Evolutionary conservation across 2,888 invertebrate genomes (phyloP), one percentile per base, ranked within the genome.

Genomic region (Craniophora ligustri): DNA sequence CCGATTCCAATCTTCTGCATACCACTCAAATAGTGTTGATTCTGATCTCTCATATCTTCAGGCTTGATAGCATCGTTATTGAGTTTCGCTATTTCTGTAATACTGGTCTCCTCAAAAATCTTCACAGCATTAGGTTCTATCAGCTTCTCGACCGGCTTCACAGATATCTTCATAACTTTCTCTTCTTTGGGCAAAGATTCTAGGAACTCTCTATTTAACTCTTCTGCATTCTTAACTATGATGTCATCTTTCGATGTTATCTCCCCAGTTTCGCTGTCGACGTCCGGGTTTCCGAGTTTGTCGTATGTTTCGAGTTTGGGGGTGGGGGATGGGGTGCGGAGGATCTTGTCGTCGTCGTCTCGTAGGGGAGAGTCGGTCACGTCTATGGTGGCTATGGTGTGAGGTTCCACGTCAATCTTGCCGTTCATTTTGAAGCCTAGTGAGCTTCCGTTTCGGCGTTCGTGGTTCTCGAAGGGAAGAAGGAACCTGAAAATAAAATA

Each of bases 381-480:
- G 62, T 92, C 91, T 11, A 93, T 91, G 1, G 90, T 91, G 39
- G 85, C 88, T 13, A 88, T 84, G 2, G 86, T 73, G 8, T 71
- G 77, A 0, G 83, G 82, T 11, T 74, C 72, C 0, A 15, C 2
- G 13, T 72, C 78, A 0, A 80, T 4, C 11, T 77, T 78, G 0
- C 89, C 93, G 84, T 84, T 94, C 79, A 65, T 30, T n/a, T 79
- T 85, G 3, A 58, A 55, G 0, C 40, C 2, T 0, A 41, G 5
- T 0, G 66, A 35, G 1, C 63, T 44, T 2, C 86, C 83, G 53
- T 82, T 84, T 84, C 95, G 60, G 82, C 94, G 81, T 86, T 95
- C 84, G 93, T 93, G 86, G 88, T 94, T 85, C 88, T 96, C 96
- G 76, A 94, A 96, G 0, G 96, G 94, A n/a, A 96, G 86, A 11